phyloP scores from a whole-genome alignment of 1,140 invertebrate species.

The Metopolophium dirhodum region DNA sequence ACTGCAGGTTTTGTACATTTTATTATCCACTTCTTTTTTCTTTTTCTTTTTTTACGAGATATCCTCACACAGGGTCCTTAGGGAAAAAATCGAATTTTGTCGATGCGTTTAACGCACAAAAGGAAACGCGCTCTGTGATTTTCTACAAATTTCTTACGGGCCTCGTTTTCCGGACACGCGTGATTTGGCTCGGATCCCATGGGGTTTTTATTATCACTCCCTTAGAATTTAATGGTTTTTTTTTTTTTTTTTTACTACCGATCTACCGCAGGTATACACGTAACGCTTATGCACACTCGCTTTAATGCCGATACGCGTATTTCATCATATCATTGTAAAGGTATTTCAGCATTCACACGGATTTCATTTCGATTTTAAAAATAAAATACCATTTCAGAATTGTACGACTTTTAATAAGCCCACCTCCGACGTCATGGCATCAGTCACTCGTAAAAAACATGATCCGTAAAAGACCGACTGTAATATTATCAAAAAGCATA shows the following conservation, averaged over 20 bases:
- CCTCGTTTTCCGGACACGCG: conserved; percentile 39
- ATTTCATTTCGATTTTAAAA: not conserved
- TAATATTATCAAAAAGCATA: not conserved
- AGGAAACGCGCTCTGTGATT: not conserved
- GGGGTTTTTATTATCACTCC: conserved; percentile 24
- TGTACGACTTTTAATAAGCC: not conserved
- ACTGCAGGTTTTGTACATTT: not conserved
- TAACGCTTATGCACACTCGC: not conserved
- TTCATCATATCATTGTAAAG: not conserved
- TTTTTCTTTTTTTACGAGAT: not conserved
- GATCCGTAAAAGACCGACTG: not conserved
- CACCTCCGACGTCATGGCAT: not conserved
- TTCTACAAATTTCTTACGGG: conserved; percentile 27
- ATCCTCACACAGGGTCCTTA: not conserved
- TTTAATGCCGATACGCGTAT: not conserved
- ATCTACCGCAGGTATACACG: not conserved
- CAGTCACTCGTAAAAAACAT: not conserved
- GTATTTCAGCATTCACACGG: not conserved
- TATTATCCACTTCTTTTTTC: not conserved
- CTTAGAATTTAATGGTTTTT: not conserved
- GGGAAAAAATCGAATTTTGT: conserved; percentile 21
- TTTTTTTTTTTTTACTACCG: not conserved
- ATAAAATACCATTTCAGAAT: not conserved
- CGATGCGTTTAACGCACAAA: conserved; percentile 25
- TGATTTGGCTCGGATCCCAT: conserved; percentile 35